Evolutionary conservation across 2,113 vertebrate species (phyloP), one percentile per base, ranked within the genome.

Genomic region (Brachionichthys hirsutus): DNA sequence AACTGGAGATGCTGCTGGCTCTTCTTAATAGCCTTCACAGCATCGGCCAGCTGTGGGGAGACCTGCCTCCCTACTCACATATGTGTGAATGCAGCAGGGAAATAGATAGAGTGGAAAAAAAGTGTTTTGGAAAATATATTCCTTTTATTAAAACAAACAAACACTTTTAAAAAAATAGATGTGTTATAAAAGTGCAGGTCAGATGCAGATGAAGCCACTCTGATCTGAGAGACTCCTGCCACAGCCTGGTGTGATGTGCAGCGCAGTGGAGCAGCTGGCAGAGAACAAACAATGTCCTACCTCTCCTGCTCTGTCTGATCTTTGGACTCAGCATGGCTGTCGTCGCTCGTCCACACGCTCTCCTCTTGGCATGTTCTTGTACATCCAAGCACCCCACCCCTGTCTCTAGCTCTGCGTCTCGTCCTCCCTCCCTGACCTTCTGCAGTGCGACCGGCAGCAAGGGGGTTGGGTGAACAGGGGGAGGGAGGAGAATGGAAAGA

Each of bases 291-390:
- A 1, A 9, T 24, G 45, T 66, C 92, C 90, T 89, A 96, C 95
- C 95, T 94, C 93, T 91, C 84, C 94, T 77, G 87, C 92, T 91
- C 88, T 94, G 95, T 88, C 92, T 87, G 90, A 94, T 93, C 91
- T 92, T 95, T 51, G 94, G 95, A 87, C 94, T 97, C 89, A 95
- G 92, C 95, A 96, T 96, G 84, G 90, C 83, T 91, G 88, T 83
- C 88, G 86, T 88, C 64, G 84, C 75, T 82, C 58, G 60, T 70
- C 41, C 45, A 10, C 73, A 7, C 58, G 49, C 70, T 59, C 56
- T 76, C 78, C 84, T 45, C 72, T 87, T 82, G 61, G 84, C 91
- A 88, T 87, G 79, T 73, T 82, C 79, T 2, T 83, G 65, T 76
- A 78, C 75, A 80, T 84, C 83, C 83, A 73, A 11, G 45, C 75